Percentiles rank a stretch among this genome's conserved stretches.
Conservation (phyloP, 2,888 invertebrate genomes). For the Boloria selene region DNA sequence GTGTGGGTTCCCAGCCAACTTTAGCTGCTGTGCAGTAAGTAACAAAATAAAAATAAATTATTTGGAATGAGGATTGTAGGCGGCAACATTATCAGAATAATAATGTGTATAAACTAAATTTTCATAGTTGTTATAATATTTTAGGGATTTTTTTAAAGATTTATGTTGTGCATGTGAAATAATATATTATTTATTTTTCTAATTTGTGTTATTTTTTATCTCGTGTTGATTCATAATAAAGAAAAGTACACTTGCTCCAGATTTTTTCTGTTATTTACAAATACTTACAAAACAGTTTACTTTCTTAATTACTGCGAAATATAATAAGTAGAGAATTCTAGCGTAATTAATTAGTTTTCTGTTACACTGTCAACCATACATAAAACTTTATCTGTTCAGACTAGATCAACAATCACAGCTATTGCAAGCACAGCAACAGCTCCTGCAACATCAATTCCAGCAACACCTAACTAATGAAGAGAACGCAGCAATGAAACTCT, state of each 20-base stretch:
- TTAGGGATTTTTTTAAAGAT: too few species aligned
- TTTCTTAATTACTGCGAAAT: too few species aligned
- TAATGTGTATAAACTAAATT: too few species aligned
- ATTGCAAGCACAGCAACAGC: conserved; percentile 73
- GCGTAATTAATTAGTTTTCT: not conserved
- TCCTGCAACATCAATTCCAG: conserved; percentile 81
- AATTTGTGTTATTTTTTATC: too few species aligned
- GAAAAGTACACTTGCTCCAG: too few species aligned
- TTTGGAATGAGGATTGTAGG: not conserved
- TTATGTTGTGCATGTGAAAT: too few species aligned
- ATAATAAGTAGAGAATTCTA: not conserved
- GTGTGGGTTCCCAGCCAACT: conserved; percentile 64
- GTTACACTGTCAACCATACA: not conserved
- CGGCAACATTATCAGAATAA: too few species aligned
- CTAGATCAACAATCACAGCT: conserved; percentile 74
- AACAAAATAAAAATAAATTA: conserved; percentile 24
- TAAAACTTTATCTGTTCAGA: conserved; percentile 47
- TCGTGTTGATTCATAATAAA: too few species aligned
- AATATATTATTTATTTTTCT: too few species aligned
- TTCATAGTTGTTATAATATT: too few species aligned
- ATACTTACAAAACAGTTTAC: too few species aligned
- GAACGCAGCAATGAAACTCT: conserved; percentile 77
- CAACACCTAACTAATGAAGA: conserved; percentile 77
- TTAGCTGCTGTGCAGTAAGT: conserved; percentile 72
- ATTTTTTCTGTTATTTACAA: too few species aligned